phyloP scores from a whole-genome alignment of 2,797 vertebrate species.

The Gastrophryne carolinensis region DNA sequence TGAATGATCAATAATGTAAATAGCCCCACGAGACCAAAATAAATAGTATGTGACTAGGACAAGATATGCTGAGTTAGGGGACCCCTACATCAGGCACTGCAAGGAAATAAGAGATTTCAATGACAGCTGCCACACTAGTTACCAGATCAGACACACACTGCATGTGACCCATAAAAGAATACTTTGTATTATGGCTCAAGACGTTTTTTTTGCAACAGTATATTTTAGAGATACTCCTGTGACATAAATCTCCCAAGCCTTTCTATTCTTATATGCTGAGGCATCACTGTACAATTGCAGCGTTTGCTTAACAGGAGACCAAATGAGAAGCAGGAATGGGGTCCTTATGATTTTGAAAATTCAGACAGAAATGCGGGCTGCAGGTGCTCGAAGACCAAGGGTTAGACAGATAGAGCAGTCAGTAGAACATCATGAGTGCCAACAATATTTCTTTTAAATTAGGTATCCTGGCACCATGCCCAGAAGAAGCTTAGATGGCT shows the following conservation, averaged over 20 bases:
- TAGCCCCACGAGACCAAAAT: not conserved
- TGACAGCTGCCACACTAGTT: conserved; percentile 3
- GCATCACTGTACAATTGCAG: conserved; percentile 12
- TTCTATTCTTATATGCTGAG: not conserved
- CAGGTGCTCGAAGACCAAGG: not conserved
- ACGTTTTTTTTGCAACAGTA: not conserved
- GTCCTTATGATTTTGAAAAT: conserved; percentile 5
- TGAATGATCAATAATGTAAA: conserved; percentile 32
- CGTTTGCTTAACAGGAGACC: conserved; percentile 1
- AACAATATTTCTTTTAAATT: conserved; percentile 2
- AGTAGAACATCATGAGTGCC: not conserved
- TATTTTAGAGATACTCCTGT: not conserved
- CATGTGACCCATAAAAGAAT: not conserved
- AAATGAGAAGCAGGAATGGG: not conserved
- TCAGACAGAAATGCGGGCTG: not conserved
- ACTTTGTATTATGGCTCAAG: not conserved
- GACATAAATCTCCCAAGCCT: not conserved
- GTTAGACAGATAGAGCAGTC: conserved; percentile 14
- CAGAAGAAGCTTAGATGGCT: conserved; percentile 3
- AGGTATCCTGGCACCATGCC: not conserved
- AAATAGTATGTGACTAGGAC: conserved; percentile 38
- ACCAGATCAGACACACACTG: not conserved
- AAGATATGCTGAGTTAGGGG: conserved; percentile 31
- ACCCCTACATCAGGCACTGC: not conserved
- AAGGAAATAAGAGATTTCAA: not conserved